Percentiles rank a stretch among this genome's conserved stretches.
phyloP scores from a whole-genome alignment of 2,888 invertebrate genomes.

The Drosophila sordidula region DNA sequence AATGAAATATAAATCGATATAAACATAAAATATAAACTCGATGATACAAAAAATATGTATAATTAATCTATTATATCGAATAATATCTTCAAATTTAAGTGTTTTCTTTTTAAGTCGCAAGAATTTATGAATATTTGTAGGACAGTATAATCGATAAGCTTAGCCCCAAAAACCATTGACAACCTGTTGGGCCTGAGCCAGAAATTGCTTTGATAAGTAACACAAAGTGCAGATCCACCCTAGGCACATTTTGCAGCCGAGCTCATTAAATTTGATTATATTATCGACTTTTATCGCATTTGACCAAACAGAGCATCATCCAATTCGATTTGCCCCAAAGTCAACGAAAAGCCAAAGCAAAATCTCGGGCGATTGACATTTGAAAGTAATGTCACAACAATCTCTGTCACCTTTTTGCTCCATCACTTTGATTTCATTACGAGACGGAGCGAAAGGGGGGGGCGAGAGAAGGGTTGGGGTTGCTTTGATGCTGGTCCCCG shows the following conservation, averaged over 20 bases:
- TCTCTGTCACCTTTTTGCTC: slow-evolving; percentile 59
- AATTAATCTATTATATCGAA: no score
- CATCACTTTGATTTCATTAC: slow-evolving; percentile 60
- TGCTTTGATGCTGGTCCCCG: slow-evolving; percentile 24
- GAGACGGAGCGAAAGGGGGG: not conserved
- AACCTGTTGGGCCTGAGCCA: slow-evolving; percentile 55
- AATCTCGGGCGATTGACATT: slow-evolving; percentile 72
- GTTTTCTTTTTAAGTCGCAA: no score
- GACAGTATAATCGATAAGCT: slow-evolving; percentile 55
- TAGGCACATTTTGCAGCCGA: slow-evolving; percentile 40
- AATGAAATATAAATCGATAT: no score
- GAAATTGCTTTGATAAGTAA: slow-evolving; percentile 60
- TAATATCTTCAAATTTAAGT: no score
- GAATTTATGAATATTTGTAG: not conserved
- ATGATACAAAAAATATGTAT: no score
- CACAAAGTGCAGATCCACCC: slow-evolving; percentile 40
- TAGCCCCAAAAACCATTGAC: slow-evolving; percentile 43
- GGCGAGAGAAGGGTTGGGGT: not conserved
- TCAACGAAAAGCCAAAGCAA: slow-evolving; percentile 41
- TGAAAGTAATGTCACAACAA: slow-evolving; percentile 78
- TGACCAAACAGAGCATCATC: slow-evolving; percentile 55
- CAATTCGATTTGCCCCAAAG: slow-evolving; percentile 65
- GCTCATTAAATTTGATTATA: slow-evolving; percentile 76
- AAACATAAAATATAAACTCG: no score
- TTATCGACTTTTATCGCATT: slow-evolving; percentile 76